Percentiles rank a stretch among this genome's conserved stretches.
Conservation (phyloP, 2,113 vertebrate species). For the Scalopus aquaticus region DNA sequence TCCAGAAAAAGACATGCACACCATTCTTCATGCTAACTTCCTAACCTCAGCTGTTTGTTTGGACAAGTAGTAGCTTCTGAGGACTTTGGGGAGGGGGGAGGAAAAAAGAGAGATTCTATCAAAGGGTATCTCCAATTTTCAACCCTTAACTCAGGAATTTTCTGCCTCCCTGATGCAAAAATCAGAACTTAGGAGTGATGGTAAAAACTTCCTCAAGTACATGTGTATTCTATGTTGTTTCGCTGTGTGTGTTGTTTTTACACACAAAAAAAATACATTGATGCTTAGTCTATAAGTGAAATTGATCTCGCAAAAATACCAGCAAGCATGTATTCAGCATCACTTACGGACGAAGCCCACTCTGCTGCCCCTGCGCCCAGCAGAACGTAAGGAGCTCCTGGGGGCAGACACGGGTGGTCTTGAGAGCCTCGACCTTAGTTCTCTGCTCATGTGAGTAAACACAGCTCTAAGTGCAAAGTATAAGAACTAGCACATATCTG, state of each 20-base stretch:
- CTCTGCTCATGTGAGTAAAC: slow-evolving; percentile 52
- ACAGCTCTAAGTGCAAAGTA: slow-evolving; percentile 19
- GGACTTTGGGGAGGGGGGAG: not conserved
- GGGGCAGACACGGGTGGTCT: no score
- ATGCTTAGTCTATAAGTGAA: not conserved
- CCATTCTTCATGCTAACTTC: not conserved
- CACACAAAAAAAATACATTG: not conserved
- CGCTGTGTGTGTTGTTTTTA: not conserved
- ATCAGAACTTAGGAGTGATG: not conserved
- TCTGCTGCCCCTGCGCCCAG: not conserved
- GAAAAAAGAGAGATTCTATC: not conserved
- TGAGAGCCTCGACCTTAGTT: slow-evolving; percentile 43
- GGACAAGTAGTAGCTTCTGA: slow-evolving; percentile 39
- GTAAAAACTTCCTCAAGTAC: not conserved
- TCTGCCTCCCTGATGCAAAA: not conserved
- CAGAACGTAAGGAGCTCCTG: not conserved
- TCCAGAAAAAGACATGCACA: not conserved
- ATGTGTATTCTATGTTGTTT: not conserved
- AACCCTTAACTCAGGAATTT: slow-evolving; percentile 7
- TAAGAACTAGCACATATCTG: slow-evolving; percentile 43
- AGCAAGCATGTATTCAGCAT: not conserved
- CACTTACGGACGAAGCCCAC: not conserved
- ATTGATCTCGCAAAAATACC: not conserved
- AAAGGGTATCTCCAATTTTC: slow-evolving; percentile 23
- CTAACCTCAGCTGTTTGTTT: slow-evolving; percentile 13